Conservation (phyloP, 1,140 invertebrate genomes). For the Dufourea novaeangliae region DNA sequence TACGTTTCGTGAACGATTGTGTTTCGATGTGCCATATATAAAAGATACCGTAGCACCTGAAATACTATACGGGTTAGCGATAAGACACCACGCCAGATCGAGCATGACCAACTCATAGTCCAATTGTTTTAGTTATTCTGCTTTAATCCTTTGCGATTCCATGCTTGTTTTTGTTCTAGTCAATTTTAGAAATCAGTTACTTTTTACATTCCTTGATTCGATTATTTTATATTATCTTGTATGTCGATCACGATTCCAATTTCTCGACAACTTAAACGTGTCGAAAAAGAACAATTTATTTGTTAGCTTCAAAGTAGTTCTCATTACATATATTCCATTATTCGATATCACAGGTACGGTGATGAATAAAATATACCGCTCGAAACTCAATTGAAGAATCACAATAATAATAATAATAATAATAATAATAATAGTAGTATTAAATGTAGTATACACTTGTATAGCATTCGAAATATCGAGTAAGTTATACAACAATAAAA, state of each 20-base stretch:
- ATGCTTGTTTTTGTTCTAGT: background rate
- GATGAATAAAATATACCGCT: background rate
- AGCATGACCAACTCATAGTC: conserved; percentile 37
- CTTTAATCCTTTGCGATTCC: conserved; percentile 42
- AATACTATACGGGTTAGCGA: conserved; percentile 12
- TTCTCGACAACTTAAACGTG: background rate
- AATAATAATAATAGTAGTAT: too few relatives aligned
- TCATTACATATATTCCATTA: background rate
- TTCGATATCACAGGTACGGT: background rate
- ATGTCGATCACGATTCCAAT: background rate
- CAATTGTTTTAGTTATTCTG: conserved; percentile 33
- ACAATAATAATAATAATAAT: too few relatives aligned
- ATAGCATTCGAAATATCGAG: too few relatives aligned
- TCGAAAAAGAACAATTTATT: background rate
- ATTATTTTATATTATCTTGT: background rate
- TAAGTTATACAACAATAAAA: too few relatives aligned
- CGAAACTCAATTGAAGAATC: background rate
- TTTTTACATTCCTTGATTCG: background rate
- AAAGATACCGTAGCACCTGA: conserved; percentile 9
- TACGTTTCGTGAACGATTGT: conserved; percentile 26
- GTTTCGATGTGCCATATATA: conserved; percentile 46
- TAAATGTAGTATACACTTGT: too few relatives aligned
- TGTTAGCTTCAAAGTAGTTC: too few relatives aligned
- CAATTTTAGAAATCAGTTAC: background rate
- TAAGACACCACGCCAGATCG: conserved; percentile 16